phyloP scores from a whole-genome alignment of 2,888 invertebrate species.

The Cepaea hortensis region DNA sequence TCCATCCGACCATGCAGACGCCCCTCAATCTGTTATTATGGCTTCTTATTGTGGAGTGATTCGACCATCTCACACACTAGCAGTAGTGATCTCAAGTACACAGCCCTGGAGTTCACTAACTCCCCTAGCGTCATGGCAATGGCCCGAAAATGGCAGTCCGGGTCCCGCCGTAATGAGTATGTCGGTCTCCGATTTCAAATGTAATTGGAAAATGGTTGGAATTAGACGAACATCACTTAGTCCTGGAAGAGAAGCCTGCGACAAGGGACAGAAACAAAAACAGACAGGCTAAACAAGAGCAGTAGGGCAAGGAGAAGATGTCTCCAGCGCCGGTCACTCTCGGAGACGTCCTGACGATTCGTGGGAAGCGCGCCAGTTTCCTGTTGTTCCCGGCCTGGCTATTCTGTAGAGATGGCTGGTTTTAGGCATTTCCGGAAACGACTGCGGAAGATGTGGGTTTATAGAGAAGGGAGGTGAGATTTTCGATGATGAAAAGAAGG shows the following conservation, averaged over 20 bases:
- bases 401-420: no score
- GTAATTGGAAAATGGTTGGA: constrained; percentile 45
- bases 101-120: constrained; percentile 8
- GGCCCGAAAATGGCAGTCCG: constrained; percentile 17
- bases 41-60: no score
- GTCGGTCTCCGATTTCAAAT: constrained; percentile 20
- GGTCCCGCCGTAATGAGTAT: constrained; percentile 24
- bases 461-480: not conserved
- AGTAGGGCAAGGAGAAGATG: not conserved
- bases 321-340: not conserved
- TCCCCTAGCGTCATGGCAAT: constrained; percentile 20
- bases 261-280: constrained; percentile 30
- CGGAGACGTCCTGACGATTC: not conserved
- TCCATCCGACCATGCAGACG: no score
- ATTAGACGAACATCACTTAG: constrained; percentile 46
- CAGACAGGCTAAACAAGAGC: constrained; percentile 4
- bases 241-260: not conserved
- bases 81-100: not conserved
- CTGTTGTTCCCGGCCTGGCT: not conserved
- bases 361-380: not conserved
- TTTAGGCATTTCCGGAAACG: not conserved
- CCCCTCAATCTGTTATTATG: no score
- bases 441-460: not conserved
- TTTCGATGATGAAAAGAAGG: not conserved
- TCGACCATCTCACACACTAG: not conserved